Conservation (phyloP, 1,140 invertebrate genomes). For the Atta cephalotes region DNA sequence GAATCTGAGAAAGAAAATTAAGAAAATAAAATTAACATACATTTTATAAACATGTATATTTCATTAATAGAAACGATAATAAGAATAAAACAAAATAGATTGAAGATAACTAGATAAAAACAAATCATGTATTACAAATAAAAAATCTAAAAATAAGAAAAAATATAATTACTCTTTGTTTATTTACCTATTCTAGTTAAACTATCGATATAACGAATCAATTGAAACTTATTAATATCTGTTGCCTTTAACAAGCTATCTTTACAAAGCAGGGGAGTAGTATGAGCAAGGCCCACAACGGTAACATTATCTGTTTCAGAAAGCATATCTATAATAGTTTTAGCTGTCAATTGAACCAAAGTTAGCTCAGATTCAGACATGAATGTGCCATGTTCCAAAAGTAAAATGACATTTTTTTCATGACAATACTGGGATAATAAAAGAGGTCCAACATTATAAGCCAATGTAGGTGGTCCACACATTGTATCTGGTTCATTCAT, state of each 20-base stretch:
- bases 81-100: background rate
- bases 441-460: slow-evolving; percentile 83
- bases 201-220: slow-evolving; percentile 81
- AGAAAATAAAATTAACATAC: slow-evolving; percentile 22
- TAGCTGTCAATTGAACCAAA: slow-evolving; percentile 82
- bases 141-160: background rate
- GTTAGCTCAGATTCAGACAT: slow-evolving; percentile 84
- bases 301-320: slow-evolving; percentile 82
- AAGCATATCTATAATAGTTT: slow-evolving; percentile 84
- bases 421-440: slow-evolving; percentile 82
- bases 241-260: slow-evolving; percentile 81
- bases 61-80: background rate
- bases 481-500: slow-evolving; percentile 80
- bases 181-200: slow-evolving; percentile 77
- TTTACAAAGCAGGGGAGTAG: slow-evolving; percentile 77
- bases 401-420: slow-evolving; percentile 82
- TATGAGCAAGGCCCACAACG: slow-evolving; percentile 79
- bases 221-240: slow-evolving; percentile 84
- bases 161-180: background rate
- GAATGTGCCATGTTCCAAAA: slow-evolving; percentile 81
- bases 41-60: background rate
- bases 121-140: background rate
- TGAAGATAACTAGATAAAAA: background rate
- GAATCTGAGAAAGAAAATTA: slow-evolving; percentile 72
- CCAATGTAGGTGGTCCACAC: slow-evolving; percentile 82